Percentiles rank a stretch among this genome's conserved stretches.
Evolutionary conservation across 2,888 invertebrate genomes (phyloP).

Genomic region (Erebia aethiops): DNA sequence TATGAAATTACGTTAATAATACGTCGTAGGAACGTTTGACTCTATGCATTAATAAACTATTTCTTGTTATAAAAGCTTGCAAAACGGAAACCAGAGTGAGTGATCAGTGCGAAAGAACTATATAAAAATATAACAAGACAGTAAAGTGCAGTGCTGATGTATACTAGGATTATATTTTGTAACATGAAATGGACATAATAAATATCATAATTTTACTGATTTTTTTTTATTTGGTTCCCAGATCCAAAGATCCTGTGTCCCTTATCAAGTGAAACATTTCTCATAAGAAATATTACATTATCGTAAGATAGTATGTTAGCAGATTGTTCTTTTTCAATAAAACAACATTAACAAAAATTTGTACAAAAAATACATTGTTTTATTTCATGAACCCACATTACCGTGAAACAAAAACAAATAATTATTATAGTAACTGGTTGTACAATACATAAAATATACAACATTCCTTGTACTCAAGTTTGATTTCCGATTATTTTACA

Average conservation of each 20-base stretch:
- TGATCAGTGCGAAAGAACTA: slow-evolving; percentile 62
- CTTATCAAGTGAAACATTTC: slow-evolving; percentile 48
- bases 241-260: slow-evolving; percentile 73
- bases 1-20: slow-evolving; percentile 35
- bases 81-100: slow-evolving; percentile 73
- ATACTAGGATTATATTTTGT: slow-evolving; percentile 54
- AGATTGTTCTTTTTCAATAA: slow-evolving; percentile 26
- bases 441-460: no score
- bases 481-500: slow-evolving; percentile 68
- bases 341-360: no score
- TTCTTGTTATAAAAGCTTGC: slow-evolving; percentile 78
- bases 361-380: slow-evolving; percentile 14
- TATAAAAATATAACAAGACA: slow-evolving; percentile 49
- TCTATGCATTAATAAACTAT: slow-evolving; percentile 53
- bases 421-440: not conserved
- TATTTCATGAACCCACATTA: slow-evolving; percentile 20
- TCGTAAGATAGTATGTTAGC: slow-evolving; percentile 32
- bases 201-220: slow-evolving; percentile 58
- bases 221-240: slow-evolving; percentile 64
- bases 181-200: slow-evolving; percentile 60
- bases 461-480: slow-evolving; percentile 6
- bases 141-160: slow-evolving; percentile 62
- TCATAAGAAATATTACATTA: slow-evolving; percentile 17
- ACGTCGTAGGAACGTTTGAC: slow-evolving; percentile 35
- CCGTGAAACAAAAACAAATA: not conserved